Evolutionary conservation across 2,797 vertebrate species (phyloP).

Genomic region (Onychomys leucogaster): DNA sequence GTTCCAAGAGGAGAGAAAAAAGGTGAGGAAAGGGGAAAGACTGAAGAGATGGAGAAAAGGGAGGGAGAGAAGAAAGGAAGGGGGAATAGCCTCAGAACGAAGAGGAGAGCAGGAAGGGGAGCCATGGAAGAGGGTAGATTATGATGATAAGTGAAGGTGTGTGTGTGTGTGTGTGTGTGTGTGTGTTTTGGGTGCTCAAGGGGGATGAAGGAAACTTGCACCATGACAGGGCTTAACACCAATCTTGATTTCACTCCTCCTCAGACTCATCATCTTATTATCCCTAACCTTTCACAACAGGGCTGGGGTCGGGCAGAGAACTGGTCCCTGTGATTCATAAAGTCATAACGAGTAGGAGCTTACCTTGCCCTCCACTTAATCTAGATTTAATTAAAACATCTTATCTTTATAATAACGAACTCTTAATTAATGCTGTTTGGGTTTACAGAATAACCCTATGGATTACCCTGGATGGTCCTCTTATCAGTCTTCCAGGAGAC

Average conservation of each 20-base stretch:
- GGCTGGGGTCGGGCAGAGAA: background rate
- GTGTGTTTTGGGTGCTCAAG: background rate
- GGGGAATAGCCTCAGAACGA: background rate
- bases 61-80: background rate
- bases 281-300: background rate
- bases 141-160: background rate
- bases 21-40: too few relatives aligned
- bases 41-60: too few relatives aligned
- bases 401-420: constrained; percentile 63
- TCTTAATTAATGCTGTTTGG: constrained; percentile 58
- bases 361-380: background rate
- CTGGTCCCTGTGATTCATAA: constrained; percentile 48
- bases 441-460: constrained; percentile 13
- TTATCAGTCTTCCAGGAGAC: background rate
- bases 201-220: background rate
- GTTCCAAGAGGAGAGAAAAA: background rate
- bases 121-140: background rate
- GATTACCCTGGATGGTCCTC: background rate
- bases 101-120: background rate
- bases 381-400: constrained; percentile 65
- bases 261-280: background rate
- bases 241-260: background rate
- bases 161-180: background rate
- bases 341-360: background rate
- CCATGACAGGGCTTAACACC: background rate